These are phyloP conservation scores for Darevskia mixta DNA, from an alignment of 2,797 vertebrate species.

Conservation along the genomic window DNA sequence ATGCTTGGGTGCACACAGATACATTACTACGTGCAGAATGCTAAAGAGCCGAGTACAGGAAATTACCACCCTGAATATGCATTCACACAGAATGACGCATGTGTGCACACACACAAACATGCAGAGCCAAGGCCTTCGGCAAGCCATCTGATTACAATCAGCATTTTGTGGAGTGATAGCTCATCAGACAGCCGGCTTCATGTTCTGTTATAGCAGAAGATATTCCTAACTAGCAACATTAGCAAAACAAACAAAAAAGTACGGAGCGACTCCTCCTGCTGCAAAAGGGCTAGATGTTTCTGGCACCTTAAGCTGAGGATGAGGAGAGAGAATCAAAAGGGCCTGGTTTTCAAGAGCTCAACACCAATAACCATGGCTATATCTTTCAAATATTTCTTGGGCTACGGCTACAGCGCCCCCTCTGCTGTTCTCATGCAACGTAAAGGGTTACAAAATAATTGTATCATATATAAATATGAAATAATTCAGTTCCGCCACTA, in stretches of 20 bases:
- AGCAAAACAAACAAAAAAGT: conserved; percentile 72
- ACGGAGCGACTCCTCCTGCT: conserved; percentile 59
- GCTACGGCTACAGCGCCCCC: neutral
- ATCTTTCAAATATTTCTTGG: neutral
- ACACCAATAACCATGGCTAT: conserved; percentile 61
- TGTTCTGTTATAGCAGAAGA: conserved; percentile 70
- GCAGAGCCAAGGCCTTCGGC: conserved; percentile 69
- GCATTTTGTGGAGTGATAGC: conserved; percentile 72
- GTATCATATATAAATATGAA: neutral
- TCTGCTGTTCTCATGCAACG: neutral
- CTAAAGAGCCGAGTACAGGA: conserved; percentile 67
- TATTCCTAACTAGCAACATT: conserved; percentile 71
- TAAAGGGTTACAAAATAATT: neutral
- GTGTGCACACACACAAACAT: conserved; percentile 44
- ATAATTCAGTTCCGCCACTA: neutral
- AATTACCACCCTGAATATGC: conserved; percentile 52
- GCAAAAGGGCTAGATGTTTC: conserved; percentile 63
- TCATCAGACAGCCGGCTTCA: conserved; percentile 69
- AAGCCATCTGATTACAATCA: conserved; percentile 76
- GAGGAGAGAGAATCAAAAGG: conserved; percentile 61
- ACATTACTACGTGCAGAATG: conserved; percentile 42
- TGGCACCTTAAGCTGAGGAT: conserved; percentile 62
- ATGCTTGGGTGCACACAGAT: conserved; percentile 13
- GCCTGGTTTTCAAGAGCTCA: conserved; percentile 10
- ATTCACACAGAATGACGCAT: conserved; percentile 57